phyloP scores from a whole-genome alignment of 30 jellyfish, hydroid and myxozoan species.

The Aurelia aurita complex sp. Pacific region DNA sequence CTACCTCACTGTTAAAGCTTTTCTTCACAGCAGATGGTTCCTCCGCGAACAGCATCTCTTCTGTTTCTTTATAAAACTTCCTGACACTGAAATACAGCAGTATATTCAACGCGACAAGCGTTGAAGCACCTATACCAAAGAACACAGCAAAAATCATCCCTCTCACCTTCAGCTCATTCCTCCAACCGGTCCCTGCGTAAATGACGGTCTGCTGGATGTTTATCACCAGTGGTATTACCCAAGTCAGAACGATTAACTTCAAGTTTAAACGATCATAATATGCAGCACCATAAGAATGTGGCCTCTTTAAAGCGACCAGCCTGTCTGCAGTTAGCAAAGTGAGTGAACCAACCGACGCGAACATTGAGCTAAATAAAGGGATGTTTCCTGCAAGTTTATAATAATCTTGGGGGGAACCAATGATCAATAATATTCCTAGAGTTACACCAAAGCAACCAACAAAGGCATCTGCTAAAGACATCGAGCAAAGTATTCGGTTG shows the following conservation, averaged over 20 bases:
- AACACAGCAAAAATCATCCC: background rate
- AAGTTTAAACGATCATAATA: background rate
- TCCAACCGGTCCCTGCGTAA: background rate
- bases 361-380: slow-evolving; percentile 41
- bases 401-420: background rate
- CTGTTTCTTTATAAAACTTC: background rate
- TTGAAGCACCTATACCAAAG: background rate
- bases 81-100: background rate
- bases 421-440: slow-evolving; percentile 3
- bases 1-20: background rate
- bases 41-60: background rate
- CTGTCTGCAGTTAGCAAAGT: slow-evolving; percentile 40
- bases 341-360: slow-evolving; percentile 31
- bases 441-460: slow-evolving; percentile 30
- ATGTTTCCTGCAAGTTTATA: slow-evolving; percentile 44
- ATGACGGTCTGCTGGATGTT: slow-evolving; percentile 24
- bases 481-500: slow-evolving; percentile 29
- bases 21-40: background rate
- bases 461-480: slow-evolving; percentile 26
- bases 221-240: slow-evolving; percentile 13
- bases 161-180: slow-evolving; percentile 13
- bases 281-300: slow-evolving; percentile 8
- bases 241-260: background rate
- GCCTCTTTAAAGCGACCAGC: slow-evolving; percentile 22
- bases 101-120: background rate